phyloP scores from a whole-genome alignment of 2,797 vertebrate species.

The Enteromius treurensis region DNA sequence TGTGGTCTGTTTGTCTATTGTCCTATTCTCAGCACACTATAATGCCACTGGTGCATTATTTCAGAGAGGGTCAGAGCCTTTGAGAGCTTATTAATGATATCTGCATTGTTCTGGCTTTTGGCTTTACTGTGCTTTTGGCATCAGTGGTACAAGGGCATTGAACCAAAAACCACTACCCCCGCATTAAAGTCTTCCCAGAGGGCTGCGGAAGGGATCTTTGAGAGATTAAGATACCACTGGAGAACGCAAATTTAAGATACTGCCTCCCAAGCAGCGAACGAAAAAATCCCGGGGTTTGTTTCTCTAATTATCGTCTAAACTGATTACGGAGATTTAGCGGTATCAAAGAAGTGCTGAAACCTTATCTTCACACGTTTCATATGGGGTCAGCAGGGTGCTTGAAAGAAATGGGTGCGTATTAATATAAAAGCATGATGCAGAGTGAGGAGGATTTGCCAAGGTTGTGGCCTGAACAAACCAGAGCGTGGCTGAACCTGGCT shows the following conservation, averaged over 20 bases:
- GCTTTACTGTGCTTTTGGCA: conserved; percentile 65
- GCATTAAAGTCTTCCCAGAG: conserved; percentile 63
- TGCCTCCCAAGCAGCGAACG: conserved; percentile 29
- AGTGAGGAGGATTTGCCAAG: conserved; percentile 16
- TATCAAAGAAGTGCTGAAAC: conserved; percentile 7
- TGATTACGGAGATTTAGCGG: conserved; percentile 27
- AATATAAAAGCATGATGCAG: conserved; percentile 16
- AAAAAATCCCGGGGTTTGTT: conserved; percentile 7
- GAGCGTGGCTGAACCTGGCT: conserved; percentile 42
- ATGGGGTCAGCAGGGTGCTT: background rate
- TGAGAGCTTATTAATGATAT: conserved; percentile 67
- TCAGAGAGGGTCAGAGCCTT: conserved; percentile 58
- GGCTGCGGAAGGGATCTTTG: conserved; percentile 53
- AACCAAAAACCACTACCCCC: conserved; percentile 67
- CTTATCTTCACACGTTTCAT: background rate
- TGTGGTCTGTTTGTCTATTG: conserved; percentile 8
- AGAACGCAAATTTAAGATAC: conserved; percentile 56
- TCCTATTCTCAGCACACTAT: conserved; percentile 28
- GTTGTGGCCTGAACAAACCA: conserved; percentile 54
- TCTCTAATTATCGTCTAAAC: conserved; percentile 24
- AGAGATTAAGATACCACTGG: conserved; percentile 58
- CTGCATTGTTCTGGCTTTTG: conserved; percentile 63
- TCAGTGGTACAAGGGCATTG: conserved; percentile 58
- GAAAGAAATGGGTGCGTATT: conserved; percentile 10
- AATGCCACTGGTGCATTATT: conserved; percentile 53